phyloP scores from a whole-genome alignment of 2,888 invertebrate species.

The Caenorhabditis imperialis region DNA sequence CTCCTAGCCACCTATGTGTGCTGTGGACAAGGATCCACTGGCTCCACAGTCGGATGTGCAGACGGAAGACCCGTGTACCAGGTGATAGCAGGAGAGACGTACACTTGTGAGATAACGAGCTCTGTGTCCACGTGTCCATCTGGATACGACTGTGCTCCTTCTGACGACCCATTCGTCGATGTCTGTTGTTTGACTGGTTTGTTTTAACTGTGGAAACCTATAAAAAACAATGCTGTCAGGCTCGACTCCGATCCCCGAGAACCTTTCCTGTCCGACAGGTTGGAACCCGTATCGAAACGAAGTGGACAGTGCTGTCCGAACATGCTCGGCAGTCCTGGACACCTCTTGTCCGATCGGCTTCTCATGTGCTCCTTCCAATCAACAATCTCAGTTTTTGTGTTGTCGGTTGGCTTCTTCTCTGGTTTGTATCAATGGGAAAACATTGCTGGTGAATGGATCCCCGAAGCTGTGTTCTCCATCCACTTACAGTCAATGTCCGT shows the following conservation, averaged over 20 bases:
- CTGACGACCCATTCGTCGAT: constrained; percentile 60
- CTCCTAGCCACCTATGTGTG: constrained; percentile 69
- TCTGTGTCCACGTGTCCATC: constrained; percentile 68
- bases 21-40: constrained; percentile 65
- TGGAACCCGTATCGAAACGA: constrained; percentile 66
- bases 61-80: constrained; percentile 74
- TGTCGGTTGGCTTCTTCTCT: constrained; percentile 71
- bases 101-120: constrained; percentile 55
- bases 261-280: constrained; percentile 61
- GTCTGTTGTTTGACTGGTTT: constrained; percentile 71
- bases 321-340: constrained; percentile 59
- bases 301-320: constrained; percentile 50
- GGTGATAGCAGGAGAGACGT: constrained; percentile 69
- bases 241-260: constrained; percentile 51
- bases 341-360: constrained; percentile 66
- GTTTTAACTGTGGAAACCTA: not conserved
- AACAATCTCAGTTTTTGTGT: constrained; percentile 65
- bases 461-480: constrained; percentile 62
- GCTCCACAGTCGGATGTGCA: constrained; percentile 62
- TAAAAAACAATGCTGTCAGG: constrained; percentile 10
- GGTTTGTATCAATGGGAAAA: constrained; percentile 60
- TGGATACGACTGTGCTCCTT: constrained; percentile 70
- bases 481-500: constrained; percentile 67
- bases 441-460: constrained; percentile 60
- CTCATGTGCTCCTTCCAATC: constrained; percentile 65